Evolutionary conservation across 2,888 invertebrate genomes (phyloP).

Genomic region (Colletes collaris): DNA sequence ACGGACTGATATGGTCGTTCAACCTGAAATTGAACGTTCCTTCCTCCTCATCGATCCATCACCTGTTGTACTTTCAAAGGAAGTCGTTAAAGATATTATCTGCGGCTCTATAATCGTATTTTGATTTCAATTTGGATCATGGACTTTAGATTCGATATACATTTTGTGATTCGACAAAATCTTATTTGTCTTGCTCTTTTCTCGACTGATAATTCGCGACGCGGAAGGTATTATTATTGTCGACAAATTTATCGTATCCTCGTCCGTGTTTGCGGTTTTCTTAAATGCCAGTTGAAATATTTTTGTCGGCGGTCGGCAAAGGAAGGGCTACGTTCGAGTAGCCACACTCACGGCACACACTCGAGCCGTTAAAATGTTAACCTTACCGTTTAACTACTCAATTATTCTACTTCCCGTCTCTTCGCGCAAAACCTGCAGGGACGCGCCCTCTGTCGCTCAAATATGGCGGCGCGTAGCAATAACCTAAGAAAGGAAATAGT

Average conservation of each 20-base stretch:
- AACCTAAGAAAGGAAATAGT: no score
- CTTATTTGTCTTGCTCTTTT: background rate
- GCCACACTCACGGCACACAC: no score
- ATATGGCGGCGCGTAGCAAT: background rate
- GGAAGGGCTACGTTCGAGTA: conserved; percentile 4
- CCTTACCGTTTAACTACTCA: no score
- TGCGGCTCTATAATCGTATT: conserved; percentile 5
- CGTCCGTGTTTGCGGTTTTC: no score
- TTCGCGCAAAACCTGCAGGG: no score
- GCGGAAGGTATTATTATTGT: conserved; percentile 31
- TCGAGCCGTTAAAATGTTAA: no score
- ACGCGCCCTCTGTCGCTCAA: no score
- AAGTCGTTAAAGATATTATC: conserved; percentile 20
- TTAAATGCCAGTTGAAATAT: background rate
- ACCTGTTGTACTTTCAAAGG: background rate
- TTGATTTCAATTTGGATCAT: conserved; percentile 34
- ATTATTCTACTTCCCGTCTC: no score
- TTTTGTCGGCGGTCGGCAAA: conserved; percentile 39
- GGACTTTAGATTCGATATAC: conserved; percentile 6
- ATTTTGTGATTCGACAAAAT: background rate
- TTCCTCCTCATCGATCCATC: conserved; percentile 9
- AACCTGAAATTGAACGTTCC: conserved; percentile 8
- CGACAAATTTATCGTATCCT: background rate
- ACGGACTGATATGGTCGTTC: conserved; percentile 12
- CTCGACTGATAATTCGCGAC: conserved; percentile 13